Evolutionary conservation across 2,113 vertebrate genomes (phyloP).

Genomic region (Cettia cetti): DNA sequence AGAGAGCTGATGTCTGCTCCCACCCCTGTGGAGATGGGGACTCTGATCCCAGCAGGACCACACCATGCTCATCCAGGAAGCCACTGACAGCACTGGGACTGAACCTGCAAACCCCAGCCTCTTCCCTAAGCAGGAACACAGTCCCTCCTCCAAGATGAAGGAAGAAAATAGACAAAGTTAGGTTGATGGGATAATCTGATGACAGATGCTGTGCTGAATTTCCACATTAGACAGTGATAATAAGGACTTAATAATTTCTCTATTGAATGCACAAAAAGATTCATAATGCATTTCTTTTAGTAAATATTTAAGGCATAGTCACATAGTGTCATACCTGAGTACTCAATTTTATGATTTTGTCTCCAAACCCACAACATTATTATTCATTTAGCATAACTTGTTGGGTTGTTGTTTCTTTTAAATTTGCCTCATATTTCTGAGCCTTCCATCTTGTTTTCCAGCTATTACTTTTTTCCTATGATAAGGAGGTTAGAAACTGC

Average conservation of each 20-base stretch:
- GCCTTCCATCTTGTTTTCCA: background rate
- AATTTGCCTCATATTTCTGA: background rate
- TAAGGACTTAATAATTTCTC: background rate
- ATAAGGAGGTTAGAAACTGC: background rate
- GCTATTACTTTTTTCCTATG: background rate
- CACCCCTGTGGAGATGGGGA: background rate
- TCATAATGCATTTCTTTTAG: background rate
- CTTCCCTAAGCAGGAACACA: background rate
- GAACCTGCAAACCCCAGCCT: background rate
- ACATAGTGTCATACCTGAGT: background rate
- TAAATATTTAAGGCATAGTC: background rate
- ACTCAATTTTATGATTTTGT: background rate
- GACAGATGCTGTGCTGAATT: background rate
- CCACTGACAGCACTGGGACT: background rate
- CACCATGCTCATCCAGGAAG: background rate
- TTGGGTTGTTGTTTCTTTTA: background rate
- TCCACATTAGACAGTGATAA: background rate
- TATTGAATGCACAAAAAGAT: background rate
- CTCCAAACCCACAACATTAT: background rate
- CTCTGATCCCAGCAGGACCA: background rate
- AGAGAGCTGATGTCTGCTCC: background rate
- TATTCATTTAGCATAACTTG: background rate
- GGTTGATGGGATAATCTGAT: background rate
- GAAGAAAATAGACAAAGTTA: background rate
- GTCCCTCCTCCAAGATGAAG: background rate